Evolutionary conservation across 37 sponge, comb jelly and placozoan species (phyloP).

Genomic region (Oscarella lobularis): DNA sequence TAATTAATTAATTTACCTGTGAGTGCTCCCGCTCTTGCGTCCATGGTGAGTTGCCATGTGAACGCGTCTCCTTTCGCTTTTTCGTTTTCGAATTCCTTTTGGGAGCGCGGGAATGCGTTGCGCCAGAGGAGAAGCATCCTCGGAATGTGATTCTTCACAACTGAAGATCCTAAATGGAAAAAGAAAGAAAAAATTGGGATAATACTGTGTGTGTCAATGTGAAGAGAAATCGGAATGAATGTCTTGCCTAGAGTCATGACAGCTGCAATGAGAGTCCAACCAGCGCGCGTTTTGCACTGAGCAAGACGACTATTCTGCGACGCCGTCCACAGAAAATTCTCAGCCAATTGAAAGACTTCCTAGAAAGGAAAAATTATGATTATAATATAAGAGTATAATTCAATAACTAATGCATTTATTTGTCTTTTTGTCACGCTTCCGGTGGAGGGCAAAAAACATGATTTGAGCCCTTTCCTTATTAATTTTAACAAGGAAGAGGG

Average conservation of each 20-base stretch:
- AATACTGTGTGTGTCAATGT: neutral
- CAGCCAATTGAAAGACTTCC: constrained; percentile 51
- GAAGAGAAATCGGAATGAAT: neutral
- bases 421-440: no score
- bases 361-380: neutral
- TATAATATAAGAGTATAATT: no score
- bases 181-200: neutral
- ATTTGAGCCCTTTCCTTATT: no score
- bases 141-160: constrained; percentile 60
- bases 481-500: no score
- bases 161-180: constrained; percentile 37
- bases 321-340: constrained; percentile 37
- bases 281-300: constrained; percentile 37
- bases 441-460: no score
- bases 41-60: constrained; percentile 50
- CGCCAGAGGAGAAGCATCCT: constrained; percentile 64
- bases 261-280: constrained; percentile 83
- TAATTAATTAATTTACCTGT: constrained; percentile 24
- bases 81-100: constrained; percentile 76
- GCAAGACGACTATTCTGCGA: constrained; percentile 31
- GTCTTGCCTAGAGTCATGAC: constrained; percentile 67
- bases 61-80: constrained; percentile 32
- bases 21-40: constrained; percentile 72
- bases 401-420: no score
- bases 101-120: constrained; percentile 75